phyloP scores from a whole-genome alignment of 2,888 invertebrate species.

The Nyleta sp. region DNA sequence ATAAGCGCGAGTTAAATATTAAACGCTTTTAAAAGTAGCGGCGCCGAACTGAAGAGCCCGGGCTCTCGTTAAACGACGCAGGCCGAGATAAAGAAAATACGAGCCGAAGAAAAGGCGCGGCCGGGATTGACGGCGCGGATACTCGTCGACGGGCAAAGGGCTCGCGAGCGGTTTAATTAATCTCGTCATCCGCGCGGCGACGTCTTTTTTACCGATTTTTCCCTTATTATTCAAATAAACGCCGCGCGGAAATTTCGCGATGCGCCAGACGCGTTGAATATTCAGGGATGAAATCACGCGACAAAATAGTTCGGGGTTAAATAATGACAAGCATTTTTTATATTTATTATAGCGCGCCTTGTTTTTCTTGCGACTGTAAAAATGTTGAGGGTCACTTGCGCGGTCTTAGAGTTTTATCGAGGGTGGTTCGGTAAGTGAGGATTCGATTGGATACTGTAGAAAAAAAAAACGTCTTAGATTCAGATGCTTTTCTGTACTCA shows the following conservation, averaged over 20 bases:
- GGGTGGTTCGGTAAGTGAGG: no score
- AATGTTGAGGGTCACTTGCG: no score
- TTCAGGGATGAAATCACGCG: constrained; percentile 18
- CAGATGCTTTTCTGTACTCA: no score
- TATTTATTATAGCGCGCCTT: no score
- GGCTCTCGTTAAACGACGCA: constrained; percentile 41
- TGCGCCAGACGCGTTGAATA: neutral
- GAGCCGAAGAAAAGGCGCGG: constrained; percentile 40
- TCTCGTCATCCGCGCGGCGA: constrained; percentile 67
- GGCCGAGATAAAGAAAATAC: constrained; percentile 42
- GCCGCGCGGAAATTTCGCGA: constrained; percentile 8
- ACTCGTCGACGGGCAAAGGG: constrained; percentile 61
- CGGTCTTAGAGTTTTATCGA: no score
- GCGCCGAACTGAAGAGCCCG: constrained; percentile 70
- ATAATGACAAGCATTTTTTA: no score
- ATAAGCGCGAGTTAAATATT: constrained; percentile 75
- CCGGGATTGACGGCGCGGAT: constrained; percentile 35
- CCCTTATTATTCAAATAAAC: constrained; percentile 53
- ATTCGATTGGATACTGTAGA: no score
- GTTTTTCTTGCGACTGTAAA: no score
- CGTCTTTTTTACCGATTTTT: constrained; percentile 32
- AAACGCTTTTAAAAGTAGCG: constrained; percentile 74
- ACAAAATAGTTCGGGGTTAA: no score
- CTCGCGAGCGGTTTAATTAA: constrained; percentile 73
- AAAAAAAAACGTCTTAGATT: neutral